Conservation (phyloP, 1,140 invertebrate genomes). For the Protaetia brevitarsis region DNA sequence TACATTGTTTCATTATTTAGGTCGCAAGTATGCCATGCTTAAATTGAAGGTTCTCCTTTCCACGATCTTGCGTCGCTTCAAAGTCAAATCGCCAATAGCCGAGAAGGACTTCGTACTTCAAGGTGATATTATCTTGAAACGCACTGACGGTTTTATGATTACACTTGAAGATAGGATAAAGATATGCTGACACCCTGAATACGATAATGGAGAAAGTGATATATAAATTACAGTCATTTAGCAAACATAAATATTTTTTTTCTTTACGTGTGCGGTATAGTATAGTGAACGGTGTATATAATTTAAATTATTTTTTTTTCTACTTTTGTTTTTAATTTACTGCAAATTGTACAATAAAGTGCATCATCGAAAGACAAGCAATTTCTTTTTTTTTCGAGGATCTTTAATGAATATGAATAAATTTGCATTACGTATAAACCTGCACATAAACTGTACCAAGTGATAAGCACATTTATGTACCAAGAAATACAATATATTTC, state of each 20-base stretch:
- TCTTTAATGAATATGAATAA: too few species aligned
- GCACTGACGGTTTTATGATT: constrained; percentile 65
- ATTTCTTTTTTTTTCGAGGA: too few species aligned
- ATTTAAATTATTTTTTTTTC: neutral
- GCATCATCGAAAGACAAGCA: constrained; percentile 12
- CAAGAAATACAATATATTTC: too few species aligned
- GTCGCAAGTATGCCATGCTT: constrained; percentile 74
- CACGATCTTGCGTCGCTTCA: constrained; percentile 78
- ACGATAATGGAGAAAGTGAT: neutral
- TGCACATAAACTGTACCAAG: too few species aligned
- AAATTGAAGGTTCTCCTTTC: constrained; percentile 76
- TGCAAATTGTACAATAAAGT: constrained; percentile 14
- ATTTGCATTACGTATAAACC: neutral
- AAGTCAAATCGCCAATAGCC: constrained; percentile 62
- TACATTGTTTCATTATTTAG: constrained; percentile 42
- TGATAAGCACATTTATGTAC: too few species aligned
- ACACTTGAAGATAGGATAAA: neutral
- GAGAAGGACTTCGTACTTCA: constrained; percentile 70
- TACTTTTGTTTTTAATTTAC: neutral
- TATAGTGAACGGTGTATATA: neutral
- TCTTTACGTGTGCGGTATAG: neutral
- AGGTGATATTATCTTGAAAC: constrained; percentile 78
- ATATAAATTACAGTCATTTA: too few species aligned
- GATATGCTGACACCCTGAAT: neutral
- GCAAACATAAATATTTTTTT: neutral